Base-by-base conservation (phyloP, 2,888 invertebrate genomes). In the Euphydryas editha region DNA sequence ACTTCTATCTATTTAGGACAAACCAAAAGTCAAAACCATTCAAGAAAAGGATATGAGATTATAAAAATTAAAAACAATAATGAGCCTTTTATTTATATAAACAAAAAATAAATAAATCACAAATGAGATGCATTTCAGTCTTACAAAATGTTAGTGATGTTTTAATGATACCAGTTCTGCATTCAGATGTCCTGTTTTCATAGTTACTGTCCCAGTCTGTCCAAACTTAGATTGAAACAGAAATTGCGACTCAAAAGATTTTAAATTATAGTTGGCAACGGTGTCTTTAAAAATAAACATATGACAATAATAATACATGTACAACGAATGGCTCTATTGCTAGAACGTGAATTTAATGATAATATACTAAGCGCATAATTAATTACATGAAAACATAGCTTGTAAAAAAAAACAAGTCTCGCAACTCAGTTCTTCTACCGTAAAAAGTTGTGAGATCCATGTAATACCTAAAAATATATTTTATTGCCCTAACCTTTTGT, bases 181-280 rank as follows among this genome's bases (percentile, higher is more conserved):
- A 63, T 69, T 60, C 42, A 62, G 55, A 68, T 59, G 59, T 58
- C 61, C 58, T 62, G 59, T 56, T 66, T 68, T 64, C 47, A 17
- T 63, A 60, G 62, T 62, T 54, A 47, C 49, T 44, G 36, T 18
- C 54, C 54, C 17, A 67, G 55, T 63, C 61, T 55, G 36, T 59
- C 54, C 59, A 70, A 74, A 73, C 68, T 74, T 75, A 71, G 72
- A 72, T 72, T 71, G 70, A 71, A 69, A 69, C 68, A 61, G 71
- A 66, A 66, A 69, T 71, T 67, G 70, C 60, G 51, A 64, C 63
- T 24, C 51, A 62, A 63, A 70, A 72, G 24, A 68, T 70, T 71
- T 73, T 67, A 62, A 70, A 72, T 69, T 66, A 65, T 65, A 68
- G 36, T 55, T 51, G 18, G n/a, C 17, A 17, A 15, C 18, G 39